Base-by-base conservation (phyloP, 2,888 invertebrate species). In the Philonicus albiceps region DNA sequence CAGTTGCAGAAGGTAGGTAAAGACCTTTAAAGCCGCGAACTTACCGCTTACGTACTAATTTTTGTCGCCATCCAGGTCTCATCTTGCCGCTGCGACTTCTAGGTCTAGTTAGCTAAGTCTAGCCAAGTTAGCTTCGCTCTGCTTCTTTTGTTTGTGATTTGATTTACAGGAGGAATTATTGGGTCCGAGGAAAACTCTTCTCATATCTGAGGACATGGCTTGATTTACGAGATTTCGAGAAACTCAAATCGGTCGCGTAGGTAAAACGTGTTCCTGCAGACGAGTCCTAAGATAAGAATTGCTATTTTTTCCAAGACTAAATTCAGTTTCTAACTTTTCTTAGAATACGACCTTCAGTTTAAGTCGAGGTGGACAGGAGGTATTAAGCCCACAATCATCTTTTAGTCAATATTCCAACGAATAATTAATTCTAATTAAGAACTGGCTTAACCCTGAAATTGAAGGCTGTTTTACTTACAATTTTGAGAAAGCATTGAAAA, bases 1-100 rank as follows among this genome's bases (percentile, higher is more conserved):
- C 80, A 53, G 53, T 43, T 16, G 1, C 40, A 43, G 2, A 53
- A 80, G 31, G 7, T 49, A 49, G 53, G 53, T 53, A 53, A 27
- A 53, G 27, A 80, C 49, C 80, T 75, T 53, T 80, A 80, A 80
- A 53, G 27, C 80, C 16, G 49, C 49, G 43, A 53, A 53, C 80
- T 49, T 80, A n/a, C 49, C 27, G 80, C 22, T 22, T 49, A 80
- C 80, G 80, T 80, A 31, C 80, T 16, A 80, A 49, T 34, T 31
- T 80, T 49, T 80, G 53, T 80, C n/a, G 16, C 27, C 11, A 7
- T 13, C 13, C 11, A 16, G 43, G 80, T 37, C 37, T 80, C 37
- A 80, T 80, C 53, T 80, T 53, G 80, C 80, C 80, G 80, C 74
- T 19, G 22, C 8, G 64, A 64, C 64, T 64, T 64, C 27, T 64